These are phyloP conservation scores for Turritopsis dohrnii DNA, from an alignment of 30 jellyfish, hydroid and myxozoan species.

Conservation along the genomic window DNA sequence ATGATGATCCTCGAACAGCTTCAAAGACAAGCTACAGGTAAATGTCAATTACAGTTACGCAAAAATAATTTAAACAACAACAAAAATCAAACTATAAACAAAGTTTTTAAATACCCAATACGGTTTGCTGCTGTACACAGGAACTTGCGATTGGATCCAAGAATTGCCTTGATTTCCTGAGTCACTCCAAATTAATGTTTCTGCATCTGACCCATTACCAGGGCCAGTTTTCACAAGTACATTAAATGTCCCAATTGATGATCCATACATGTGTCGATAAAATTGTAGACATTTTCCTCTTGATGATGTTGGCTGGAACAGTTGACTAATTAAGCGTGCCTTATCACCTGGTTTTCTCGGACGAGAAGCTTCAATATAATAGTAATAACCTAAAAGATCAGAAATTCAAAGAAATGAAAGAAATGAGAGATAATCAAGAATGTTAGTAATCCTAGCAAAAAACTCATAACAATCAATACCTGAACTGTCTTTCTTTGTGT, in stretches of 20 bases:
- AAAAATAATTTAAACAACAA: too few species aligned
- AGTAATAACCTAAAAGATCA: slow-evolving; percentile 43
- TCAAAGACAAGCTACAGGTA: slow-evolving; percentile 73
- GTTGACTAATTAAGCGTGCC: slow-evolving; percentile 68
- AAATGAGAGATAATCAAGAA: background rate
- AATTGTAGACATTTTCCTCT: slow-evolving; percentile 78
- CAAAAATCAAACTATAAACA: background rate
- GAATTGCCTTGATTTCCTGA: slow-evolving; percentile 90
- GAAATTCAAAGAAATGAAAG: background rate
- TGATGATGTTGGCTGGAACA: slow-evolving; percentile 62
- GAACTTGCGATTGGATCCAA: slow-evolving; percentile 93
- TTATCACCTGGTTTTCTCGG: slow-evolving; percentile 79
- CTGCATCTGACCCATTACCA: slow-evolving; percentile 70
- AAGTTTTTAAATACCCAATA: slow-evolving; percentile 35
- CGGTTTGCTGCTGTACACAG: slow-evolving; percentile 51
- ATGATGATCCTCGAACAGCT: slow-evolving; percentile 83
- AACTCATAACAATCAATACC: background rate
- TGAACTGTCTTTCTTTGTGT: slow-evolving; percentile 58
- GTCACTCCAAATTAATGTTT: slow-evolving; percentile 72
- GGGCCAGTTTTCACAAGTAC: slow-evolving; percentile 71
- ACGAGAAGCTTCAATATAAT: slow-evolving; percentile 73
- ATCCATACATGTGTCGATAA: slow-evolving; percentile 89
- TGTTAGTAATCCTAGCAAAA: too few species aligned
- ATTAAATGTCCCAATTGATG: slow-evolving; percentile 76
- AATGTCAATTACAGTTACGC: background rate